Conservation (phyloP, 2,113 vertebrate species). For the Uria lomvia region DNA sequence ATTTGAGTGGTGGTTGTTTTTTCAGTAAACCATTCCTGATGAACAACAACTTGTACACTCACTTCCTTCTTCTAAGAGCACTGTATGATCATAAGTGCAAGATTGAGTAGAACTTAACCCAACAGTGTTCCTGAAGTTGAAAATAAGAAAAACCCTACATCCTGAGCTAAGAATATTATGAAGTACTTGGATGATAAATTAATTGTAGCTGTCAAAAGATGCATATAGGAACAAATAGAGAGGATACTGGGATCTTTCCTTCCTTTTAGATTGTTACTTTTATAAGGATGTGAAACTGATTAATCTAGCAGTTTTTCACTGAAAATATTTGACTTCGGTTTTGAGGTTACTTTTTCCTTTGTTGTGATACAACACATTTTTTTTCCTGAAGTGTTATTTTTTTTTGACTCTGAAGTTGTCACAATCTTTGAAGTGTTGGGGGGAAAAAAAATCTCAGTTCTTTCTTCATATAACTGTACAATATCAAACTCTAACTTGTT, state of each 20-base stretch:
- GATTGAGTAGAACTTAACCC: neutral
- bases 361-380: neutral
- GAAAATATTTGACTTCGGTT: neutral
- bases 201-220: neutral
- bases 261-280: neutral
- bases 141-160: neutral
- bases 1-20: neutral
- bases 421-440: neutral
- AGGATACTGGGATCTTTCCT: neutral
- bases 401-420: neutral
- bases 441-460: accelerated
- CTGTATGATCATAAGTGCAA: neutral
- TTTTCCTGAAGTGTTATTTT: neutral
- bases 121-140: neutral
- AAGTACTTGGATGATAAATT: neutral
- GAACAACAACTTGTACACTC: neutral
- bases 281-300: neutral
- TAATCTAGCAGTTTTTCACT: neutral
- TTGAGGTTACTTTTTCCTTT: neutral
- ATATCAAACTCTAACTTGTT: neutral
- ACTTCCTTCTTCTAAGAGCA: neutral
- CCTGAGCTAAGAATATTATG: neutral
- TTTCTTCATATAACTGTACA: neutral
- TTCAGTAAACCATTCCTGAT: neutral
- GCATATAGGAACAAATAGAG: neutral